Base-by-base conservation (phyloP, 2,113 vertebrate genomes). In the Craseonycteris thonglongyai region DNA sequence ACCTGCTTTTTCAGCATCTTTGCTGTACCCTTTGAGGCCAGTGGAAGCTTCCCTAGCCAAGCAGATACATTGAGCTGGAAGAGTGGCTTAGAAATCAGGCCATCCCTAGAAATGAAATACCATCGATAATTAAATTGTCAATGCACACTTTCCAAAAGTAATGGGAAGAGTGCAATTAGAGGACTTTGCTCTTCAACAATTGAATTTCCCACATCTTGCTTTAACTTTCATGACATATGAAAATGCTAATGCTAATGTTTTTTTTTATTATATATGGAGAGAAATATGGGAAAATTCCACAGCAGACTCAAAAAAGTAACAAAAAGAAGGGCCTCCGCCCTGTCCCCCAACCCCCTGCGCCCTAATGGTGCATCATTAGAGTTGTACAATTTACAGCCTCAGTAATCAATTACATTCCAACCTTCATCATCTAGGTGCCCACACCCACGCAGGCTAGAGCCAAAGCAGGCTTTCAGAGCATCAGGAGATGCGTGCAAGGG, bases 231-330 rank as follows among this genome's bases (percentile, higher is more conserved):
- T 92, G 81, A 96, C 88, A 96, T 87, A 92, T 94, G 95, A 96
- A 97, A 96, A 96, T 92, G 95, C 88, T 95, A 96, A 96, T 96
- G 84, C n/a, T n/a, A n/a, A n/a, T n/a, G n/a, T n/a, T n/a, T n/a
- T 81, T 95, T 97, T 58, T 97, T 96, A 94, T 97, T 83, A 59
- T 96, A 92, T 79, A 79, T 11, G 63, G 14, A 95, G 56, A 93
- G 69, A 88, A 81, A 47, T 72, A 91, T 92, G 90, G 83, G 93
- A 83, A 96, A 92, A 96, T 97, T 96, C 92, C 95, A 96, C 95
- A 96, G 72, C 56, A 72, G 58, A 5, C 54, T 88, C 40, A 78
- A 93, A 90, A 95, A 96, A 96, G 93, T 54, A 94, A 65, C 38
- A 63, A 87, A 89, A 74, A 92, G 78, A 82, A 86, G 87, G 35